Evolutionary conservation across 2,797 vertebrate species (phyloP).

Genomic region (Scomberomorus guttatus): DNA sequence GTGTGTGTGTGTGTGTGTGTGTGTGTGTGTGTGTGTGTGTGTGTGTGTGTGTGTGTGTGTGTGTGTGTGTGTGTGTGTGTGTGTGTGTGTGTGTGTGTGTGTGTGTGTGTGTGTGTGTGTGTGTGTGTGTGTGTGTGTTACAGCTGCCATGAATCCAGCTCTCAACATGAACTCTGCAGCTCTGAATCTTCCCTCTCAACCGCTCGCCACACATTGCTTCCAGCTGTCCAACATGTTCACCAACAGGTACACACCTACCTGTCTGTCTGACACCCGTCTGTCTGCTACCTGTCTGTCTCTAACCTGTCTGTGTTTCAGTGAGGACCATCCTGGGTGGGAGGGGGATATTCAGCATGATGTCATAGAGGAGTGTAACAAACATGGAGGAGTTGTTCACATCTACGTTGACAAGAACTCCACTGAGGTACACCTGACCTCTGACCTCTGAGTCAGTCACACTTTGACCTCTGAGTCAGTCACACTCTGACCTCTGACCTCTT

Average conservation of each 20-base stretch:
- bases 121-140: slow-evolving; percentile 23
- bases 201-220: slow-evolving; percentile 96
- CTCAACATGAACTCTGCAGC: slow-evolving; percentile 75
- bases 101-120: background rate
- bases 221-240: slow-evolving; percentile 98
- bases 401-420: slow-evolving; percentile 97
- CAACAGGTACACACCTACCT: slow-evolving; percentile 50
- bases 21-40: background rate
- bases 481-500: background rate
- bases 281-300: too few relatives aligned
- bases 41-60: too few relatives aligned
- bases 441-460: slow-evolving; percentile 7
- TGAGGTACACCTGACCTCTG: slow-evolving; percentile 84
- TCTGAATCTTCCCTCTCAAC: slow-evolving; percentile 88
- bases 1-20: too few relatives aligned
- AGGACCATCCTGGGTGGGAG: slow-evolving; percentile 94
- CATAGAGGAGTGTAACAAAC: slow-evolving; percentile 98
- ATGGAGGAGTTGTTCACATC: slow-evolving; percentile 96
- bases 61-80: too few relatives aligned
- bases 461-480: too few relatives aligned
- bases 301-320: slow-evolving; percentile 81
- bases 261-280: background rate
- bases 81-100: too few relatives aligned
- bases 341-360: slow-evolving; percentile 97
- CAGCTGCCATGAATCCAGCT: slow-evolving; percentile 85